Conservation (phyloP, 1,140 invertebrate genomes). For the Scylla paramamosain region DNA sequence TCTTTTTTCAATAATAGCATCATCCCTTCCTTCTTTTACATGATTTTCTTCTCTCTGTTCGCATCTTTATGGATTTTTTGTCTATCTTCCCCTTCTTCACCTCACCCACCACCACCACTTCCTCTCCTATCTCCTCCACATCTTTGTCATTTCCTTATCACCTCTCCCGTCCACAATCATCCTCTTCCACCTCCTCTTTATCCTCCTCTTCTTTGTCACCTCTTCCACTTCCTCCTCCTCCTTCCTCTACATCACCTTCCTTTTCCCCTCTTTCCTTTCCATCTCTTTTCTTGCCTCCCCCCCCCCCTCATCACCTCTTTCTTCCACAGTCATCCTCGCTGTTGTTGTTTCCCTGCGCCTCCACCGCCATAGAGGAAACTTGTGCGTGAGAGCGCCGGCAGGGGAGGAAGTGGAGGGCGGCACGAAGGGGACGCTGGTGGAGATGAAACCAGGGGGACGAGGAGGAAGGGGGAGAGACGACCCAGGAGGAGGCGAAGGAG, state of each 20-base stretch:
- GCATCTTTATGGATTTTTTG: too few relatives aligned
- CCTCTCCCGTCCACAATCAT: background rate
- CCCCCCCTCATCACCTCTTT: too few relatives aligned
- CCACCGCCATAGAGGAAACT: slow-evolving; percentile 35
- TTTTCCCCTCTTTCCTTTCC: too few relatives aligned
- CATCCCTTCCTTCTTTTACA: background rate
- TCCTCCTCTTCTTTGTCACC: background rate
- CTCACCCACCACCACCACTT: background rate
- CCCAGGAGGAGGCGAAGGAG: slow-evolving; percentile 33
- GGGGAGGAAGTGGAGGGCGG: background rate
- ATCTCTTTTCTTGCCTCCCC: too few relatives aligned
- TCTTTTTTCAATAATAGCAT: too few relatives aligned
- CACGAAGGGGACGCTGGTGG: background rate
- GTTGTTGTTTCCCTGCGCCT: slow-evolving; percentile 30
- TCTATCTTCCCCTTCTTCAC: background rate
- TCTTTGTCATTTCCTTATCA: background rate
- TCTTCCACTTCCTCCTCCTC: too few relatives aligned
- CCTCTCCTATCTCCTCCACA: background rate
- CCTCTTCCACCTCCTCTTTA: background rate
- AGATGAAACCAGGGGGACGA: background rate
- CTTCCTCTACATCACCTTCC: background rate
- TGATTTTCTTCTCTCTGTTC: too few relatives aligned
- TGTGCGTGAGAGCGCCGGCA: slow-evolving; percentile 3
- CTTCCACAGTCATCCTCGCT: slow-evolving; percentile 42
- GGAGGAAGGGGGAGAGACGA: background rate